Percentiles rank a stretch among this genome's conserved stretches.
These are phyloP conservation scores for Drosophila neonasuta DNA, from an alignment of 2,888 invertebrate genomes.

Conservation along the genomic window DNA sequence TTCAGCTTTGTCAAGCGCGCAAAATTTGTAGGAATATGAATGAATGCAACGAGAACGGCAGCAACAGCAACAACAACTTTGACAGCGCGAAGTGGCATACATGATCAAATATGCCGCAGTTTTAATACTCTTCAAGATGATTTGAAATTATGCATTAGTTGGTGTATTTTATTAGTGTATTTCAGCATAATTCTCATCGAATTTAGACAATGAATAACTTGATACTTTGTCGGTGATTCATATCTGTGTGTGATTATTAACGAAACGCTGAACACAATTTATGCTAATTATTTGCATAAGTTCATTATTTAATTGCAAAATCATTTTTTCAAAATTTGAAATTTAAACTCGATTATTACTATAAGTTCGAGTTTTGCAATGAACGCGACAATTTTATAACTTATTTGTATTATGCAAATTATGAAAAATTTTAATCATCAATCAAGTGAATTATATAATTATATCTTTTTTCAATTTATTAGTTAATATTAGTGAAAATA, in stretches of 20 bases:
- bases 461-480: no score
- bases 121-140: conserved; percentile 41
- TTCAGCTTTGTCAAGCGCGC: conserved; percentile 79
- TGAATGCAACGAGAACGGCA: conserved; percentile 60
- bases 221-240: conserved; percentile 5
- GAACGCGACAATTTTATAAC: no score
- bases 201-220: neutral
- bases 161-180: neutral
- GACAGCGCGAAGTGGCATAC: conserved; percentile 7
- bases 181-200: conserved; percentile 8
- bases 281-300: conserved; percentile 2
- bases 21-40: conserved; percentile 79
- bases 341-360: neutral
- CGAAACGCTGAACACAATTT: neutral
- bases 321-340: neutral
- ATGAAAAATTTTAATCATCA: no score
- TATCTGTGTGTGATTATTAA: conserved; percentile 5
- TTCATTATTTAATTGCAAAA: neutral
- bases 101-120: conserved; percentile 21
- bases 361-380: neutral
- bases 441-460: no score
- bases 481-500: no score
- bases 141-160: conserved; percentile 17
- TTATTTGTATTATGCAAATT: no score
- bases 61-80: conserved; percentile 17